phyloP scores from a whole-genome alignment of 2,888 invertebrate species.

The Nasonia oneida region DNA sequence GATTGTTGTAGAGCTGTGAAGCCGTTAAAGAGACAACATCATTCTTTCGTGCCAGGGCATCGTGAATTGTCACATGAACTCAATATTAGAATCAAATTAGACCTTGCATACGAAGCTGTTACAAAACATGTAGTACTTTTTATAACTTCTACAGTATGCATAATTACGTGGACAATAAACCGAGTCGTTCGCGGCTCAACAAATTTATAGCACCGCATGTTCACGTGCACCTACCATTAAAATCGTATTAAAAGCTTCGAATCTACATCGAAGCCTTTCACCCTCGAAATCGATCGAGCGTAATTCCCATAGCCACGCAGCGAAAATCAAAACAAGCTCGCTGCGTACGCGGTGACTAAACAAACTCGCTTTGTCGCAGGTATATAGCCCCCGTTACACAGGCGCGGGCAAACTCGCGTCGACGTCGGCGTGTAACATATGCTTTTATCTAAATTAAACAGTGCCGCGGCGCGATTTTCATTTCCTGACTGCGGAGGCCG shows the following conservation, averaged over 20 bases:
- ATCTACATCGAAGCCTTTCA: background rate
- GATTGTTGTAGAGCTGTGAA: too few species aligned
- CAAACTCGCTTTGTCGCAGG: slow-evolving; percentile 11
- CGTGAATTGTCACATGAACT: too few species aligned
- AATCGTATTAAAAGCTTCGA: slow-evolving; percentile 4
- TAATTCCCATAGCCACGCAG: background rate
- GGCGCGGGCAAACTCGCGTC: slow-evolving; percentile 57
- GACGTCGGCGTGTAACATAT: slow-evolving; percentile 78
- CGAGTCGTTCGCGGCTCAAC: background rate
- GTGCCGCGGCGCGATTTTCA: slow-evolving; percentile 80
- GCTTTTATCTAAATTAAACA: slow-evolving; percentile 83
- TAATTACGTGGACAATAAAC: too few species aligned
- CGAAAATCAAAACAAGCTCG: background rate
- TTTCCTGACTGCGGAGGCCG: slow-evolving; percentile 79
- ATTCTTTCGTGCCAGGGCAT: too few species aligned
- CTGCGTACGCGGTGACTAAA: background rate
- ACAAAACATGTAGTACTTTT: too few species aligned
- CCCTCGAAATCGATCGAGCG: background rate
- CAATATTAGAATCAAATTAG: too few species aligned
- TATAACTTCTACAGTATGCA: too few species aligned
- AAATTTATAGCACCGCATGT: background rate
- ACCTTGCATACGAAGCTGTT: too few species aligned
- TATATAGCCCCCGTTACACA: background rate
- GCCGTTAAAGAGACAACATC: too few species aligned
- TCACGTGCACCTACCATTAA: background rate